phyloP scores from a whole-genome alignment of 2,888 invertebrate species.

The Tuberolachnus salignus region DNA sequence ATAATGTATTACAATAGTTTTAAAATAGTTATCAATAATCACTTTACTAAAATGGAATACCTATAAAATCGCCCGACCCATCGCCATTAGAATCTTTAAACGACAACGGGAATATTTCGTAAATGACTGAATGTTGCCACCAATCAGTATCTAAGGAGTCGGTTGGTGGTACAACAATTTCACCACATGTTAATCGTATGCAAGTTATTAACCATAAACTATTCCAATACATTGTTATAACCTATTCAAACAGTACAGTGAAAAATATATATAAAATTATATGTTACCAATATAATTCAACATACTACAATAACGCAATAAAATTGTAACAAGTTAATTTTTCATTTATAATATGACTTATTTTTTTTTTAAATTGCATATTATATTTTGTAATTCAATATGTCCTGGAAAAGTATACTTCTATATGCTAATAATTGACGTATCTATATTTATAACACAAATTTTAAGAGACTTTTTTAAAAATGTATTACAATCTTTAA shows the following conservation, averaged over 20 bases:
- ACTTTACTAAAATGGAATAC: neutral
- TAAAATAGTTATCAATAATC: neutral
- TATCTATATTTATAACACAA: too few relatives aligned
- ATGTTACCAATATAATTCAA: too few relatives aligned
- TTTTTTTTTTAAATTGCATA: too few relatives aligned
- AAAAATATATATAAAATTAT: too few relatives aligned
- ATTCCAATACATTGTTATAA: neutral
- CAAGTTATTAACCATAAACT: neutral
- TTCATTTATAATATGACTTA: too few relatives aligned
- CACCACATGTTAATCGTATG: neutral
- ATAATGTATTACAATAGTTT: neutral
- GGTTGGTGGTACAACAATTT: constrained; percentile 3
- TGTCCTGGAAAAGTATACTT: too few relatives aligned
- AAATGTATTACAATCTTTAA: too few relatives aligned
- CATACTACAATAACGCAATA: too few relatives aligned
- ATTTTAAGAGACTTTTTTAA: too few relatives aligned
- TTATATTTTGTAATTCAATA: too few relatives aligned
- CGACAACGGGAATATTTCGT: constrained; percentile 45
- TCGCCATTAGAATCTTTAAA: constrained; percentile 41
- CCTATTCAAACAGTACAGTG: neutral
- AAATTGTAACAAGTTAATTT: too few relatives aligned
- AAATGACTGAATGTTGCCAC: constrained; percentile 42
- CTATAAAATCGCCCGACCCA: constrained; percentile 31
- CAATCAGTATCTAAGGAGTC: constrained; percentile 4
- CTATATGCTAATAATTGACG: too few relatives aligned